phyloP scores from a whole-genome alignment of 2,888 invertebrate species.

The Synergus gifuensis region DNA sequence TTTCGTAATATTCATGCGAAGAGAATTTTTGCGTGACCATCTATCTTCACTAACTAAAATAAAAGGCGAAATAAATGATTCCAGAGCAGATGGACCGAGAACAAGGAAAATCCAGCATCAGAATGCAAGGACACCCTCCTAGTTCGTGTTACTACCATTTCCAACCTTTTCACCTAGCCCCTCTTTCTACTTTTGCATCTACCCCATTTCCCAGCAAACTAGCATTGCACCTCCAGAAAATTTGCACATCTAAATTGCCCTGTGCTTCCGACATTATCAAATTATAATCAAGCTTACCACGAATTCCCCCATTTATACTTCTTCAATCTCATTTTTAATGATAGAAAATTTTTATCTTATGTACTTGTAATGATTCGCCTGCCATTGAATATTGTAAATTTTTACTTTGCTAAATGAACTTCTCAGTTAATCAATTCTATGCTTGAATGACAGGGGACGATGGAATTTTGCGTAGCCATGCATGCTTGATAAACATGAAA shows the following conservation, averaged over 20 bases:
- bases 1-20: background rate
- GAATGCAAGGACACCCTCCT: slow-evolving; percentile 62
- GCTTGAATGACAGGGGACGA: background rate
- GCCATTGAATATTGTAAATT: background rate
- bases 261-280: slow-evolving; percentile 60
- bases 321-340: background rate
- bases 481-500: background rate
- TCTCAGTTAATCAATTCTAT: background rate
- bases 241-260: slow-evolving; percentile 60
- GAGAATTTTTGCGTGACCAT: background rate
- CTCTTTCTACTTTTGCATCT: slow-evolving; percentile 41
- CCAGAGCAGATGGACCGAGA: slow-evolving; percentile 61
- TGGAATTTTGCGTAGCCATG: background rate
- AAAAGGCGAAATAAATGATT: slow-evolving; percentile 62
- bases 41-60: slow-evolving; percentile 49
- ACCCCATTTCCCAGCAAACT: slow-evolving; percentile 42
- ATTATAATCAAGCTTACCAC: slow-evolving; percentile 63
- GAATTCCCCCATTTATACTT: slow-evolving; percentile 32
- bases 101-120: slow-evolving; percentile 65
- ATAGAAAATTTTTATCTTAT: background rate
- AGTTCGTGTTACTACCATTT: slow-evolving; percentile 62
- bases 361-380: background rate
- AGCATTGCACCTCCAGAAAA: slow-evolving; percentile 42
- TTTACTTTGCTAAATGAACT: background rate
- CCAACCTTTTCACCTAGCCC: slow-evolving; percentile 49